Base-by-base conservation (phyloP, 2,113 vertebrate species). In the Sardina pilchardus region DNA sequence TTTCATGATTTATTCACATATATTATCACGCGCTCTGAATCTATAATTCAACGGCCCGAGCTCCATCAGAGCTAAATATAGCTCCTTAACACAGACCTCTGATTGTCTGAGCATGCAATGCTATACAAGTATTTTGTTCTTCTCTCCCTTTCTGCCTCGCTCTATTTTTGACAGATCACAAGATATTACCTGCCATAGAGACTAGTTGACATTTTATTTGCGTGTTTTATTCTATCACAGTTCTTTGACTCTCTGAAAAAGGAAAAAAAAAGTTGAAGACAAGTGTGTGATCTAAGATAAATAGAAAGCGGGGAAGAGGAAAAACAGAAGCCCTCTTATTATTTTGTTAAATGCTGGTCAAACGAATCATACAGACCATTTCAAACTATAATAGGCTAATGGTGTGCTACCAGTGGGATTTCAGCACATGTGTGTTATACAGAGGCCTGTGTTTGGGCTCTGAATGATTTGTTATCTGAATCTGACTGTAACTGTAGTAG, bases 1-100 rank as follows among this genome's bases (percentile, higher is more conserved):
- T 89, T 92, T 90, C 89, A 93, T 94, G 90, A 93, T 95, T 94
- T 94, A 94, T 94, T 94, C 93, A 93, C 91, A 90, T 90, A 92
- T 92, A 93, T 94, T 94, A 93, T 91, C 93, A 92, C 89, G 90
- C 89, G 81, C 90, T 88, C 91, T 88, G 87, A 87, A 93, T 95
- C 92, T 93, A 95, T 94, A 94, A 94, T 95, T 94, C 91, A 94
- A 89, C 34, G 84, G 83, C 67, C 85, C 87, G 88, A 91, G 91
- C 91, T 90, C 84, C 85, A 85, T 82, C 90, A 88, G 89, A 75
- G 86, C 92, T 93, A 94, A 94, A 94, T 94, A 95, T 95, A 94
- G 91, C 88, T 86, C 88, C 89, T 92, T 88, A 92, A 91, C 91
- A 89, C 82, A 91, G 91, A 91, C 88, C 90, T 92, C 92, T 93